Percentiles rank a stretch among this genome's conserved stretches.
These are phyloP conservation scores for Xestia xanthographa DNA, from an alignment of 2,888 invertebrate genomes.

Conservation along the genomic window DNA sequence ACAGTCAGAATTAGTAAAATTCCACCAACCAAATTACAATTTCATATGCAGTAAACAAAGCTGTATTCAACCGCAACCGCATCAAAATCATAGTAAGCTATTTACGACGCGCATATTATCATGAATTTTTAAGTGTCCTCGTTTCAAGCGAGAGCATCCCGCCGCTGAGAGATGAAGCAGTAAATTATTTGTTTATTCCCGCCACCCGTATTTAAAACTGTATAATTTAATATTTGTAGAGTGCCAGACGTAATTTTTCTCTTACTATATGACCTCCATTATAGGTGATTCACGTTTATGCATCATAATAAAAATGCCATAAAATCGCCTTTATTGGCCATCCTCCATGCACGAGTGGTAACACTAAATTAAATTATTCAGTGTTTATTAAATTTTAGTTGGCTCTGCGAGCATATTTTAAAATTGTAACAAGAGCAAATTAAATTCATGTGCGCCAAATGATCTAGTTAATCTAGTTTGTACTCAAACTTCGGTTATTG, in stretches of 20 bases:
- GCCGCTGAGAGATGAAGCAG: slow-evolving; percentile 64
- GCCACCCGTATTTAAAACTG: slow-evolving; percentile 74
- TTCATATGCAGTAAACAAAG: slow-evolving; percentile 42
- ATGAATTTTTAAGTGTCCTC: slow-evolving; percentile 69
- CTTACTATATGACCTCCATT: slow-evolving; percentile 77
- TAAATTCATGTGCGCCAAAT: slow-evolving; percentile 81
- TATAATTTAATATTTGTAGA: slow-evolving; percentile 78
- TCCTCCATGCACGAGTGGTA: slow-evolving; percentile 86
- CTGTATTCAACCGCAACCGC: slow-evolving; percentile 36
- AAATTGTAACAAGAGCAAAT: slow-evolving; percentile 81
- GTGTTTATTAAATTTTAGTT: slow-evolving; percentile 89
- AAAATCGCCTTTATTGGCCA: slow-evolving; percentile 89
- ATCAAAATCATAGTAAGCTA: slow-evolving; percentile 62
- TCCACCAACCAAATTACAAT: slow-evolving; percentile 14
- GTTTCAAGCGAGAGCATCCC: slow-evolving; percentile 55
- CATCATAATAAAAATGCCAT: slow-evolving; percentile 89
- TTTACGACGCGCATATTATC: slow-evolving; percentile 61
- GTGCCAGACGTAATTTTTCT: slow-evolving; percentile 78
- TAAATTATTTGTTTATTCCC: slow-evolving; percentile 71
- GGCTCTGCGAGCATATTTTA: slow-evolving; percentile 84
- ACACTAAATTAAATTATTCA: slow-evolving; percentile 88
- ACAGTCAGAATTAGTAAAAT: background rate
- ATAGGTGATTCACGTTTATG: slow-evolving; percentile 88
- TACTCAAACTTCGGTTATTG: slow-evolving; percentile 47
- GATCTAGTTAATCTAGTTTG: slow-evolving; percentile 75